phyloP scores from a whole-genome alignment of 2,113 vertebrate species.

The Odobenus rosmarus region DNA sequence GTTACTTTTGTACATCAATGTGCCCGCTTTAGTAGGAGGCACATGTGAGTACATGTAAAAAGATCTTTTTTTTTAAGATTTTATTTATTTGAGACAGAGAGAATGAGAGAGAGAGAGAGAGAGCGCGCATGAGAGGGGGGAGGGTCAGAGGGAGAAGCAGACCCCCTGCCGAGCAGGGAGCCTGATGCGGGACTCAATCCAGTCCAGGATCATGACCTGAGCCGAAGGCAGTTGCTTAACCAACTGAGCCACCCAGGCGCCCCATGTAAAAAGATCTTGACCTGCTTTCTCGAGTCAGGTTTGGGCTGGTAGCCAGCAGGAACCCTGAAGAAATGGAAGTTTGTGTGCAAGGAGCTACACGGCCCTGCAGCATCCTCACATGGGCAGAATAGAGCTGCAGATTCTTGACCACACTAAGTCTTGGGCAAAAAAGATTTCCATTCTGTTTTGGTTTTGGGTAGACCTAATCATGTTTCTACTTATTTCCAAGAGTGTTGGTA shows the following conservation, averaged over 20 bases:
- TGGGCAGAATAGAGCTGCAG: background rate
- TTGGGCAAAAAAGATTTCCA: background rate
- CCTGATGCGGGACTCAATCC: no score
- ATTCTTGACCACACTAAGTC: background rate
- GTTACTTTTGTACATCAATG: background rate
- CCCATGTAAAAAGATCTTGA: background rate
- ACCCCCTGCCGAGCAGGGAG: no score
- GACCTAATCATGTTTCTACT: background rate
- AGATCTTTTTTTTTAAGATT: background rate
- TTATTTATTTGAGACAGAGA: no score
- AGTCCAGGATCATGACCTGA: no score
- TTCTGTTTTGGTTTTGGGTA: background rate
- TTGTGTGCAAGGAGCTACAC: background rate
- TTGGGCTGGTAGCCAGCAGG: background rate
- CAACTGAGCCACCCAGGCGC: no score
- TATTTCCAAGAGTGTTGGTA: background rate
- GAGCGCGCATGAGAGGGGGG: no score
- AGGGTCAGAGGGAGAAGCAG: no score
- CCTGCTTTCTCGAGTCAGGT: constrained; percentile 14
- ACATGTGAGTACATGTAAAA: background rate
- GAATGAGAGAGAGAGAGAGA: no score
- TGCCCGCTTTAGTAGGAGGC: background rate
- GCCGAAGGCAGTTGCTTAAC: no score
- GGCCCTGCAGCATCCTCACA: background rate
- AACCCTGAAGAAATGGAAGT: background rate